These are phyloP conservation scores for Drosophila testacea DNA, from an alignment of 2,888 invertebrate species.

Conservation along the genomic window DNA sequence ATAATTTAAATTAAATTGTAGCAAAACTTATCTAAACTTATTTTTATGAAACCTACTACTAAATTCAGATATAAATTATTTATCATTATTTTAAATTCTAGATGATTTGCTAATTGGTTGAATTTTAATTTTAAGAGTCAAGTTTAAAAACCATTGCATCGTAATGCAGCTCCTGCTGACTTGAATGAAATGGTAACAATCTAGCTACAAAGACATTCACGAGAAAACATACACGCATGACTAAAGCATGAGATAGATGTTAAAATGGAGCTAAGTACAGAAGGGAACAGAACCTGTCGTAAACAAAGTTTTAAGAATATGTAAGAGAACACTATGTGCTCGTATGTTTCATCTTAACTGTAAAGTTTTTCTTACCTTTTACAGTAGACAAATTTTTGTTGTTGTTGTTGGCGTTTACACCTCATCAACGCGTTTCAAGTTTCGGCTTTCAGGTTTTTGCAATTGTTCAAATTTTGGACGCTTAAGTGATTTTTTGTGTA, in stretches of 20 bases:
- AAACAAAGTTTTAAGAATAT: constrained; percentile 50
- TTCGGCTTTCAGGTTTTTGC: constrained; percentile 42
- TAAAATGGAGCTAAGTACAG: background rate
- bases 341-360: constrained; percentile 53
- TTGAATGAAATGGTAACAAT: background rate
- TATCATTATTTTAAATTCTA: background rate
- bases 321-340: constrained; percentile 9
- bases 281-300: constrained; percentile 20
- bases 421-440: constrained; percentile 35
- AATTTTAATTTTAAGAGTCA: background rate
- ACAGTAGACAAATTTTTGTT: constrained; percentile 36
- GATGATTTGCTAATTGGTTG: background rate
- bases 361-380: constrained; percentile 62
- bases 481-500: constrained; percentile 76
- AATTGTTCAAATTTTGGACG: constrained; percentile 62
- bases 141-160: background rate
- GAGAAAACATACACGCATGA: constrained; percentile 13
- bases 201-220: background rate
- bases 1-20: too few relatives aligned
- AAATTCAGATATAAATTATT: background rate
- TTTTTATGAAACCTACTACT: background rate
- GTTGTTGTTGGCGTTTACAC: constrained; percentile 31
- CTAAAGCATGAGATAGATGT: constrained; percentile 1
- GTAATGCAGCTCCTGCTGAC: background rate
- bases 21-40: too few relatives aligned